Evolutionary conservation across 2,888 invertebrate species (phyloP).

Genomic region (Tenodera sinensis): DNA sequence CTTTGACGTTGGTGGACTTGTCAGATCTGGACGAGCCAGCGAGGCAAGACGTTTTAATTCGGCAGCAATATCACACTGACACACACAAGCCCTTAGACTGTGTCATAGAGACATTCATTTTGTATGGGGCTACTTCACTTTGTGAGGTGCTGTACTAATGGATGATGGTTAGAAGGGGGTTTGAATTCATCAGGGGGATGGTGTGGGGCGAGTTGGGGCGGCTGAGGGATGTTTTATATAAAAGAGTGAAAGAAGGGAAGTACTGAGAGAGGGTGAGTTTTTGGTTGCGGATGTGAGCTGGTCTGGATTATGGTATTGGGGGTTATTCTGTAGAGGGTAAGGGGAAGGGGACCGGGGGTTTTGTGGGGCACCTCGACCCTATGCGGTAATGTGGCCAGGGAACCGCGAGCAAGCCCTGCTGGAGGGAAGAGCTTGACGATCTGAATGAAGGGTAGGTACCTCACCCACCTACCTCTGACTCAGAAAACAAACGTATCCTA

Average conservation of each 20-base stretch:
- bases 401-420: neutral
- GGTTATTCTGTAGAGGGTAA: conserved; percentile 1
- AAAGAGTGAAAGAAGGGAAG: conserved; percentile 29
- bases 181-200: conserved; percentile 19
- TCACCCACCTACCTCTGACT: neutral
- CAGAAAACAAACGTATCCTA: neutral
- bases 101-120: neutral
- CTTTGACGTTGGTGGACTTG: neutral
- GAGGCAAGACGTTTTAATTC: neutral
- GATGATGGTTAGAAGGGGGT: conserved; percentile 8
- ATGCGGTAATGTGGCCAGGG: conserved; percentile 16
- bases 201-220: conserved; percentile 13
- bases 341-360: conserved; percentile 6
- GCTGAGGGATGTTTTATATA: conserved; percentile 26
- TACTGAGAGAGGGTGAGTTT: conserved; percentile 26
- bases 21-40: neutral
- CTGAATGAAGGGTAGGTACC: neutral
- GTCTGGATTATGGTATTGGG: conserved; percentile 26
- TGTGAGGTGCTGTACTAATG: conserved; percentile 11
- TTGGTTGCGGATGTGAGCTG: conserved; percentile 28
- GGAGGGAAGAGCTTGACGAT: neutral
- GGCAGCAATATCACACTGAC: neutral
- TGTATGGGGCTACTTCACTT: conserved; percentile 8
- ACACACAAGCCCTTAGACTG: neutral
- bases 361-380: conserved; percentile 19